Evolutionary conservation across 2,797 vertebrate species (phyloP), one percentile per base, ranked within the genome.

Genomic region (Bucorvus abyssinicus): DNA sequence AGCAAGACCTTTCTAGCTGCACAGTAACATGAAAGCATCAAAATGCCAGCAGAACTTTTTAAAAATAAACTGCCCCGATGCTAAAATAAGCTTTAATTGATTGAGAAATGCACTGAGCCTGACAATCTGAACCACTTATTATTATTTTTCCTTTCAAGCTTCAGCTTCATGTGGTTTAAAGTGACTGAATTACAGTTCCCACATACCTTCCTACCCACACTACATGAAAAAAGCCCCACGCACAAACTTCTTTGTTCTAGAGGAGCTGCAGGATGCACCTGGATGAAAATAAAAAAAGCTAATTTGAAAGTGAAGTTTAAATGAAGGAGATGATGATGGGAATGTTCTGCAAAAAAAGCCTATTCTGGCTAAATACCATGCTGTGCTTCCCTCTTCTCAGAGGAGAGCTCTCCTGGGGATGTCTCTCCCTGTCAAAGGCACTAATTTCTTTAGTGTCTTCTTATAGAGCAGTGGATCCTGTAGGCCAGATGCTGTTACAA

Each of bases 81-180:
- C 93, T 97, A 94, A 96, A 97, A 96, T 94, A 93, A 91, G 67
- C 67, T 88, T 96, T 97, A 97, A 96, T 96, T 96, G 95, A 96
- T 95, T 90, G 85, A 88, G 80, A 93, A 95, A 84, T 88, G 87
- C 89, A 77, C 74, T 5, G 32, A 89, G 83, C 85, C 80, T 96
- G 94, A 93, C 95, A 94, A 92, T 89, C 74, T 42, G 52, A 94
- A 79, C 67, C 32, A 67, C 82, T 93, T 95, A 94, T 94, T 92
- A 87, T 93, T 94, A 89, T 94, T 94, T 89, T 96, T 96, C 82
- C 89, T 96, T 91, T 87, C 77, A 94, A 70, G 89, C 91, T 89
- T 91, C 59, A 94, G 84, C 70, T 94, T 82, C 91, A 81, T 93
- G 77, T 93, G 95, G 93, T 90, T 93, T 90, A 53, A 90, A 96